phyloP scores from a whole-genome alignment of 2,888 invertebrate genomes.

The Dyspetes luteomarginatus region DNA sequence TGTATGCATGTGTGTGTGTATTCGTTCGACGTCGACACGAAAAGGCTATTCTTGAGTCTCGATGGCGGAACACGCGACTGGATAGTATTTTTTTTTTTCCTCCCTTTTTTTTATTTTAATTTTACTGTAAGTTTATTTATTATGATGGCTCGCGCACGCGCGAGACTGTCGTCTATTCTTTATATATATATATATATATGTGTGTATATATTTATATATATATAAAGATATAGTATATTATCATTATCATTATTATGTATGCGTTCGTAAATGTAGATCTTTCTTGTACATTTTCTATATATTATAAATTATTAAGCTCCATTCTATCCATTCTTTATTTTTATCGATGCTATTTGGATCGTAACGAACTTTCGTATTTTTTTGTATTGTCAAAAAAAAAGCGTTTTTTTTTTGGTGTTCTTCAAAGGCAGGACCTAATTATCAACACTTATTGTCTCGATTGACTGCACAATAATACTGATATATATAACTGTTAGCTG shows the following conservation, averaged over 20 bases:
- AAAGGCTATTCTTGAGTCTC: conserved; percentile 32
- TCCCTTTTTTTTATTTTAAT: conserved; percentile 13
- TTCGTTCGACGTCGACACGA: conserved; percentile 20
- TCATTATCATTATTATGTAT: conserved; percentile 67
- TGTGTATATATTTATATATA: conserved; percentile 32
- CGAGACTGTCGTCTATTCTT: conserved; percentile 35
- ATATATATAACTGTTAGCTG: conserved; percentile 11
- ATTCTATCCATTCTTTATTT: too few relatives aligned
- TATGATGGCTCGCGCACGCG: conserved; percentile 50
- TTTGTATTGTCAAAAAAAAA: conserved; percentile 17
- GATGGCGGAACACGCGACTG: conserved; percentile 40
- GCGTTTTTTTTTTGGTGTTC: conserved; percentile 29
- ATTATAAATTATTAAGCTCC: conserved; percentile 53
- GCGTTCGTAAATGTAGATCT: conserved; percentile 81
- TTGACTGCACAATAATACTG: conserved; percentile 40
- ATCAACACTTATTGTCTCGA: conserved; percentile 36
- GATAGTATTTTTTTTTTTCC: conserved; percentile 27
- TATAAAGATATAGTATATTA: conserved; percentile 33
- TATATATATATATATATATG: conserved; percentile 33
- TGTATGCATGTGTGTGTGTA: conserved; percentile 21
- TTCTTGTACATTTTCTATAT: conserved; percentile 82
- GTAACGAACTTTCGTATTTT: background rate
- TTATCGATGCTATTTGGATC: too few relatives aligned
- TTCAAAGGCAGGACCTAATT: conserved; percentile 55
- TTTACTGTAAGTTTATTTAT: conserved; percentile 56